Percentiles rank a stretch among this genome's conserved stretches.
Conservation (phyloP, 2,888 invertebrate species). For the Megaustenia siamemsis region DNA sequence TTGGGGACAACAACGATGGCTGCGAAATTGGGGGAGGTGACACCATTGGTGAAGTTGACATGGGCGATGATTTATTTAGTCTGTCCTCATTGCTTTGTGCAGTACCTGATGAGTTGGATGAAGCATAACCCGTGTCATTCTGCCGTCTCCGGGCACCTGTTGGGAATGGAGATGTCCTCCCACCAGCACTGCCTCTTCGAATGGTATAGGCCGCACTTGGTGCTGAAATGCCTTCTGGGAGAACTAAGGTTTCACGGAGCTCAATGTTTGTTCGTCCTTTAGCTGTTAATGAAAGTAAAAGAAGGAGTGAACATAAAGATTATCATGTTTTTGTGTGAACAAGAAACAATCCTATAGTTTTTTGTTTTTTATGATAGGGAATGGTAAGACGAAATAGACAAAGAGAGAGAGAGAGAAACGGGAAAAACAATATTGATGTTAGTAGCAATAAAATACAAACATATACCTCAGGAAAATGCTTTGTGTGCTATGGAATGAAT, state of each 20-base stretch:
- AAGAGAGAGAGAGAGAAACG: too few relatives aligned
- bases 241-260: constrained; percentile 74
- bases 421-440: too few relatives aligned
- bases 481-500: too few relatives aligned
- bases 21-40: constrained; percentile 19
- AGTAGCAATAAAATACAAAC: too few relatives aligned
- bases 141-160: constrained; percentile 58
- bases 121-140: constrained; percentile 73
- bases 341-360: too few relatives aligned
- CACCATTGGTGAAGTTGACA: constrained; percentile 20
- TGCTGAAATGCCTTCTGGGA: constrained; percentile 60
- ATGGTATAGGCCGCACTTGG: constrained; percentile 39
- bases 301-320: too few relatives aligned
- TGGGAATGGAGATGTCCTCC: constrained; percentile 61
- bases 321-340: too few relatives aligned
- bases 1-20: neutral
- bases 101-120: constrained; percentile 75
- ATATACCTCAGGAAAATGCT: too few relatives aligned
- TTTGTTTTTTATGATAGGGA: too few relatives aligned
- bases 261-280: constrained; percentile 78
- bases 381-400: too few relatives aligned
- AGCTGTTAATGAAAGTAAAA: constrained; percentile 73
- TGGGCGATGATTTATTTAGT: neutral
- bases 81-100: constrained; percentile 14
- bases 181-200: constrained; percentile 65